A percentile compares a stretch with the other conserved stretches of the same genome.
These are phyloP conservation scores for Sebastes minor DNA, from an alignment of 2,797 vertebrate genomes.

Conservation along the genomic window DNA sequence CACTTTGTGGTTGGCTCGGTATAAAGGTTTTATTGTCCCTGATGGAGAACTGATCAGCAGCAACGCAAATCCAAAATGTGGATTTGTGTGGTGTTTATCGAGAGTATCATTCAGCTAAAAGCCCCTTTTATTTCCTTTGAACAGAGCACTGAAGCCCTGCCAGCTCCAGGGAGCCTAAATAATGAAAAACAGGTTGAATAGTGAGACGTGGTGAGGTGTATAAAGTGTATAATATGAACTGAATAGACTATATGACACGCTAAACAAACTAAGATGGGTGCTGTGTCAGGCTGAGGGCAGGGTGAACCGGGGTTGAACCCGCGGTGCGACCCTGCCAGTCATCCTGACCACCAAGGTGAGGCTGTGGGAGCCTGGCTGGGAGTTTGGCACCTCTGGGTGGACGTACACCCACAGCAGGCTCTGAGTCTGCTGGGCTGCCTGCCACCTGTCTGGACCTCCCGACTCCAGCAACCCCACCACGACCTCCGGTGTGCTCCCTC, in stretches of 20 bases:
- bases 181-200: neutral
- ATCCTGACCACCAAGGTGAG: constrained; percentile 50
- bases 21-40: neutral
- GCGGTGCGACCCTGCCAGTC: constrained; percentile 39
- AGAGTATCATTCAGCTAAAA: neutral
- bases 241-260: neutral
- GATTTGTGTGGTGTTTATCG: neutral
- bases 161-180: neutral
- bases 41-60: neutral
- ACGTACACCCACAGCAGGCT: constrained; percentile 71
- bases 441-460: constrained; percentile 79
- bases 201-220: neutral
- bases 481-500: constrained; percentile 38
- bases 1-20: neutral
- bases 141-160: neutral
- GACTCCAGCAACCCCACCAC: constrained; percentile 34
- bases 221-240: neutral
- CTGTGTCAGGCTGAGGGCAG: constrained; percentile 49
- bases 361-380: constrained; percentile 69
- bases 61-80: neutral
- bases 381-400: constrained; percentile 79
- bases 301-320: constrained; percentile 68
- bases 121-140: neutral
- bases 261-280: neutral
- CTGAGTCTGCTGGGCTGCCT: constrained; percentile 62